These are phyloP conservation scores for Nipponia nippon DNA, from an alignment of 2,113 vertebrate genomes.

Conservation along the genomic window DNA sequence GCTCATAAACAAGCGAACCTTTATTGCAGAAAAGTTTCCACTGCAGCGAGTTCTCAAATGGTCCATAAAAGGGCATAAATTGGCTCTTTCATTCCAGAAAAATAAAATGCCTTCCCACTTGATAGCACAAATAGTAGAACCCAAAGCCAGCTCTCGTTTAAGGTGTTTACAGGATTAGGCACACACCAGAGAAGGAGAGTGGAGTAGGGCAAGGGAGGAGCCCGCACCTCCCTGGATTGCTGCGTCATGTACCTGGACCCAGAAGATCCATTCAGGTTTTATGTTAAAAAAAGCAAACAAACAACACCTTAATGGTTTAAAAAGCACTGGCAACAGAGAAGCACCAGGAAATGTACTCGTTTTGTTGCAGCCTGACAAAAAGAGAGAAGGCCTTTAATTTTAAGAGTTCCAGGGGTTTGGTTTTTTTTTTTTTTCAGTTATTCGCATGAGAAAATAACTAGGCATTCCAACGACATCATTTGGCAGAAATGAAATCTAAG, in stretches of 20 bases:
- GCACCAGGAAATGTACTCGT: not conserved
- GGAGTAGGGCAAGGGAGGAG: not conserved
- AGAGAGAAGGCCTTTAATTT: constrained; percentile 11
- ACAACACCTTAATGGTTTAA: not conserved
- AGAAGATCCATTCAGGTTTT: not conserved
- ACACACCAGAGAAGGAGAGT: not conserved
- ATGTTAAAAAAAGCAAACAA: not conserved
- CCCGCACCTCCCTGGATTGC: not conserved
- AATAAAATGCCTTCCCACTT: constrained; percentile 69
- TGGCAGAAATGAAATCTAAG: constrained; percentile 51
- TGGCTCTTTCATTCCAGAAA: constrained; percentile 71
- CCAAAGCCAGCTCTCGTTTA: constrained; percentile 40
- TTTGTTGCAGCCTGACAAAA: not conserved
- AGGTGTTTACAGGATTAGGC: constrained; percentile 40
- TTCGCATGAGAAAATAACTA: constrained; percentile 67
- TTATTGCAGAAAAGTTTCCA: constrained; percentile 69
- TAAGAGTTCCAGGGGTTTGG: not conserved
- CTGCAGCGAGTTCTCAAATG: constrained; percentile 47
- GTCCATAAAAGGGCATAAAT: constrained; percentile 68
- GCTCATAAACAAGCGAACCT: constrained; percentile 67
- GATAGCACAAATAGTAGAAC: constrained; percentile 41
- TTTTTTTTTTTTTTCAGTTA: not conserved
- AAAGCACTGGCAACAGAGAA: not conserved
- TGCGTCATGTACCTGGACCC: not conserved
- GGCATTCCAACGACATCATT: constrained; percentile 61